Percentiles rank a stretch among this genome's conserved stretches.
These are phyloP conservation scores for Beroe forskalii DNA, from an alignment of 37 sponge, comb jelly and placozoan species.

Conservation along the genomic window DNA sequence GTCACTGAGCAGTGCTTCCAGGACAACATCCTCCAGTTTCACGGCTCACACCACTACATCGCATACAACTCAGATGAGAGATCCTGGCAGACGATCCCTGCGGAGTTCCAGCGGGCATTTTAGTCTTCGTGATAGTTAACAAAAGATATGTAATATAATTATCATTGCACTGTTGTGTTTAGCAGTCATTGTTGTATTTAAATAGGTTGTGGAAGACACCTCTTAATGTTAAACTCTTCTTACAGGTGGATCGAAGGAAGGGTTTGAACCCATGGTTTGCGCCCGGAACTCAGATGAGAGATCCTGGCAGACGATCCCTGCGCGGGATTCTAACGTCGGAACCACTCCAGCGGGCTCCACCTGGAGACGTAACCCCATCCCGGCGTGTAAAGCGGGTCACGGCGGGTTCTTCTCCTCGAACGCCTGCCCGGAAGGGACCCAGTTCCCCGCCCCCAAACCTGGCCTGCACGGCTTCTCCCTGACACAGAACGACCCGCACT, in stretches of 20 bases:
- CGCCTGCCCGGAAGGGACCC: conserved; percentile 3
- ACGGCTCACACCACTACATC: background rate
- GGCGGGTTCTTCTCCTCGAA: conserved; percentile 22
- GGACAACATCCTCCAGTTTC: background rate
- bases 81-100: too few relatives aligned
- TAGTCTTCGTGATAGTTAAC: too few relatives aligned
- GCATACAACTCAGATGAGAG: background rate
- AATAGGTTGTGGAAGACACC: too few relatives aligned
- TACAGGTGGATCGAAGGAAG: background rate
- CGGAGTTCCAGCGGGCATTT: too few relatives aligned
- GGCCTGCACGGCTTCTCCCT: conserved; percentile 19
- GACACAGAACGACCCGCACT: background rate
- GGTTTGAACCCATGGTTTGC: conserved; percentile 11
- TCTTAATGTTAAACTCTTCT: too few relatives aligned
- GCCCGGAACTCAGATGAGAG: conserved; percentile 2
- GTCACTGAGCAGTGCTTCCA: conserved; percentile 46
- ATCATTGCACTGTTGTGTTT: too few relatives aligned
- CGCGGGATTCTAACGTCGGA: background rate
- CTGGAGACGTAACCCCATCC: conserved; percentile 41
- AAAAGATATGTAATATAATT: too few relatives aligned
- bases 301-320: conserved; percentile 10
- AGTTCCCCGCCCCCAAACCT: background rate
- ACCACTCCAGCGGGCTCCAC: conserved; percentile 17
- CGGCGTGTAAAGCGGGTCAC: background rate
- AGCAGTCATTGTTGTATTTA: too few relatives aligned